Base-by-base conservation (phyloP, 2,888 invertebrate genomes). In the Brachylomia viminalis region DNA sequence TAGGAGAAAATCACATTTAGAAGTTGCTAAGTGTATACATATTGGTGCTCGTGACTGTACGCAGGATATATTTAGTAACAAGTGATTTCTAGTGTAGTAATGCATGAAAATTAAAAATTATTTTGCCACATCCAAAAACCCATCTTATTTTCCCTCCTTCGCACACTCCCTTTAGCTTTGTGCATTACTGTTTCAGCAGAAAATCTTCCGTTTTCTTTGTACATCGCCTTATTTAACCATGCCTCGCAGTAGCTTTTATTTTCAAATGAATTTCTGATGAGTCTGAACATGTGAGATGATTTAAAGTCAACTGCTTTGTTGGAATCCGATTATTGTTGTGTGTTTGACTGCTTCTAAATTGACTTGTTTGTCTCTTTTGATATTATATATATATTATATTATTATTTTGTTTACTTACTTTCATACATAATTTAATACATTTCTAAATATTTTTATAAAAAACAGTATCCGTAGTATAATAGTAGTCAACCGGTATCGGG, bases 111-210 rank as follows among this genome's bases (percentile, higher is more conserved):
- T 38, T 38, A 4, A 1, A 13, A n/a, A 49, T 4, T 30, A 23
- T 20, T 30, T 30, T 68, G 58, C 77, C 86, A 13, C 64, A 77
- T 87, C 75, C 77, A 71, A 54, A 27, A 27, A 20, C 11, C 2
- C 15, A 17, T 11, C 4, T 47, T 1, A 2, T 23, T 27, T 59
- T 59, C 23, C 15, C 33, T 72, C 27, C n/a, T n/a, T 66, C 47
- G 56, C 70, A 76, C 79, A 76, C 79, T 84, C 66, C 74, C 75
- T 80, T 82, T 78, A 88, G 88, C 92, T 88, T 88, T 90, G 88
- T 88, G 91, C 90, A 91, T 91, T 91, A 92, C 91, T 91, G 91
- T 92, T 91, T 92, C 88, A 87, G 82, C 79, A 86, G 77, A 75
- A 89, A 91, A 91, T 90, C 88, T 88, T 85, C 86, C 87, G 75